Conservation (phyloP, 2,888 invertebrate species). For the Athalia circularis region DNA sequence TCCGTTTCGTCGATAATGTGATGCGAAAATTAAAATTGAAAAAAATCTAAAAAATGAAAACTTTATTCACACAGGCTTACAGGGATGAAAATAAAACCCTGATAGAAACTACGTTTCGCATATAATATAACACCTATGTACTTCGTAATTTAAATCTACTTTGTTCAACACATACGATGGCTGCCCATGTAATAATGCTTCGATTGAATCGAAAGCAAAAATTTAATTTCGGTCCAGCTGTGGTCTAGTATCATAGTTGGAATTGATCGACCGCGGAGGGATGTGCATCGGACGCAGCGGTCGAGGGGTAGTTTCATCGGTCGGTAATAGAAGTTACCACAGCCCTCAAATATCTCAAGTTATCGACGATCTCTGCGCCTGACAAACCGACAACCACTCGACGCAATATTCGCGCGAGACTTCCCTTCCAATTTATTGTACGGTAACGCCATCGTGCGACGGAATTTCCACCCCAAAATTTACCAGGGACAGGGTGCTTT, state of each 20-base stretch:
- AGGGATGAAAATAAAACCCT: too few species aligned
- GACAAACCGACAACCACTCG: slow-evolving; percentile 3
- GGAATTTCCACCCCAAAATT: not conserved
- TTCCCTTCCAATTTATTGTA: not conserved
- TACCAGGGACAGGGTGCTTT: not conserved
- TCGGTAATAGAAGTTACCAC: slow-evolving; percentile 8
- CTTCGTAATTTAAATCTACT: too few species aligned
- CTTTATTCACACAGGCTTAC: too few species aligned
- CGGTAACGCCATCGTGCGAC: slow-evolving; percentile 30
- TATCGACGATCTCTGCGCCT: slow-evolving; percentile 17
- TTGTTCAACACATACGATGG: too few species aligned
- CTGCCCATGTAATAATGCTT: too few species aligned
- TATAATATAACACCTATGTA: too few species aligned
- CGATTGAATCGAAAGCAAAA: too few species aligned
- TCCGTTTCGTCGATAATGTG: too few species aligned
- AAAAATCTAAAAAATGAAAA: too few species aligned
- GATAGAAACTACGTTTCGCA: too few species aligned
- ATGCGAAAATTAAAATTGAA: too few species aligned
- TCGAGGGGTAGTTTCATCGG: slow-evolving; percentile 27
- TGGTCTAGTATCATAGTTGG: not conserved
- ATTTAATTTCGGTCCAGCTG: not conserved
- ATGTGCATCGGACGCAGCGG: not conserved
- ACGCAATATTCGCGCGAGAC: not conserved
- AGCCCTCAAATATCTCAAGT: not conserved
- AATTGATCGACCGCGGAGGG: too few species aligned